Percentiles rank a stretch among this genome's conserved stretches.
These are phyloP conservation scores for Drosophila nikananu DNA, from an alignment of 1,140 invertebrate genomes.

Conservation along the genomic window DNA sequence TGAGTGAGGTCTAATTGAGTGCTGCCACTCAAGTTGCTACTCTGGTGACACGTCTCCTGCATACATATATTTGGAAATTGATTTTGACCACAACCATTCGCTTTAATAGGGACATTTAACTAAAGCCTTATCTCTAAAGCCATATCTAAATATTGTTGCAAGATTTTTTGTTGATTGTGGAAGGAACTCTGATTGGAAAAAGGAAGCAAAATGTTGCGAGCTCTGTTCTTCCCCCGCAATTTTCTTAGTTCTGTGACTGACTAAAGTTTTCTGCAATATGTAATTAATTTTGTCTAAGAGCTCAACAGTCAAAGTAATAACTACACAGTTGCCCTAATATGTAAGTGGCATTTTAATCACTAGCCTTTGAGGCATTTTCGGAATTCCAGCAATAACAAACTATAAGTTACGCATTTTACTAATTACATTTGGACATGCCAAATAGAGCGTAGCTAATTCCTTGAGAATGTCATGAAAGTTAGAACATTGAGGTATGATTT, in stretches of 20 bases:
- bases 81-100: not conserved
- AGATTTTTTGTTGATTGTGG: not conserved
- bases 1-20: conserved; percentile 27
- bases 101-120: not conserved
- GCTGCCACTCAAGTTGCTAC: conserved; percentile 14
- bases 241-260: too few relatives aligned
- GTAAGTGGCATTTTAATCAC: not conserved
- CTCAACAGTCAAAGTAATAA: not conserved
- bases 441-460: not conserved
- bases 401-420: not conserved
- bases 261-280: not conserved
- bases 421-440: not conserved
- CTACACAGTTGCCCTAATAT: not conserved
- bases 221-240: too few relatives aligned
- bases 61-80: conserved; percentile 13
- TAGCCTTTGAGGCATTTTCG: not conserved
- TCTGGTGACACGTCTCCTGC: conserved; percentile 1
- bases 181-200: not conserved
- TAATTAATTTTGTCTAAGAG: not conserved
- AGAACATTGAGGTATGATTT: not conserved
- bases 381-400: not conserved
- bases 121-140: not conserved
- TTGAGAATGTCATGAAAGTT: not conserved
- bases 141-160: not conserved
- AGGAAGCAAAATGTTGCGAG: not conserved